Evolutionary conservation across 2,113 vertebrate genomes (phyloP), one percentile per base, ranked within the genome.

Genomic region (Scomber japonicus): DNA sequence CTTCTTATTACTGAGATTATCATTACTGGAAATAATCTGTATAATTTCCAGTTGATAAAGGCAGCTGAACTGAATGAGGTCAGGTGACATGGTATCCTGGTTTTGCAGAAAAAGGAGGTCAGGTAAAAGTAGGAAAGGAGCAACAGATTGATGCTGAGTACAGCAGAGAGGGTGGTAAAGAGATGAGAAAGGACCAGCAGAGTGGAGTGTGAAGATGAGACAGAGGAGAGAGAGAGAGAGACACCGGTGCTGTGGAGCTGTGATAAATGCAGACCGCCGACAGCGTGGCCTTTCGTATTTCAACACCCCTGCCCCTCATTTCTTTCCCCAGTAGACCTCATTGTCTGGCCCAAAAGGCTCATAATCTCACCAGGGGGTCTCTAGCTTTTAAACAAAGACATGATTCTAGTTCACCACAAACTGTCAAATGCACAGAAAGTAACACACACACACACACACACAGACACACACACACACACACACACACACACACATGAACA

Each of bases 261-360:
- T 3, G 24, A 71, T 67, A 55, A 80, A 57, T 44, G 59, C 31
- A 77, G 88, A 80, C 88, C 64, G 3, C 84, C 19, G 5, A 77
- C 81, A 63, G 87, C 17, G 50, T 74, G 69, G 79, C 82, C 79
- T 89, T 87, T 87, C 54, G 76, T 65, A 72, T 71, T 75, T 51
- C 71, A 60, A 55, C 56, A 72, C 35, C 56, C 51, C 13, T 61
- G 46, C 48, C 72, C 46, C 44, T 71, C 75, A 63, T 71, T 79
- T 64, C 3, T 2, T 53, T 71, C 60, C 53, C 45, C 0, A 2
- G 40, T 57, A 59, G 57, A 75, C 56, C 21, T 81, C 1, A 0
- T 57, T 50, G 51, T 59, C 61, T 30, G 3, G 19, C 46, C 81
- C 60, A 48, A 75, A 78, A 81, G 12, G 40, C 51, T 84, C 0